Base-by-base conservation (phyloP, 1,140 invertebrate species). In the Drosophila kurseongensis region DNA sequence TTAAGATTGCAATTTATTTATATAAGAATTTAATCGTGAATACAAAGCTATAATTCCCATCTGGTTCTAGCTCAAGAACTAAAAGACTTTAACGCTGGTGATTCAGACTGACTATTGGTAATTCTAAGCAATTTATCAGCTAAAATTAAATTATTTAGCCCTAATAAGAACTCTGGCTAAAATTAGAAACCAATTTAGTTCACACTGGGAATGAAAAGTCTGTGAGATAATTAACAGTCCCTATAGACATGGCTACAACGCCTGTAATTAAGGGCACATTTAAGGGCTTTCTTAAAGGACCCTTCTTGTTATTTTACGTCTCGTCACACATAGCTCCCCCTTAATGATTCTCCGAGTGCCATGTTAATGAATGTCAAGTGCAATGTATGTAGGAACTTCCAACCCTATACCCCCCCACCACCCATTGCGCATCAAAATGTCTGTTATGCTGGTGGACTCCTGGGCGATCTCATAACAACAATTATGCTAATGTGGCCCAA, bases 401-500 rank as follows among this genome's bases (percentile, higher is more conserved):
- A 63, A 14, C 27, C 14, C 57, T 13, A 23, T 36, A 23, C 23
- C 23, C 47, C 16, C 41, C 32, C 56, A 7, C 38, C 8, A 32
- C 23, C 23, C 23, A 23, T 23, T 23, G 0, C 23, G 23, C 23
- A 35, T 35, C 42, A 69, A 55, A 55, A 56, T 44, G 66, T 35
- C 32, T 18, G 40, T 27, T 74, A 14, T 76, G 36, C 47, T 54
- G 23, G 27, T 14, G 29, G 56, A 58, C 77, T 77, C 77, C 77
- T 84, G 80, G 59, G 76, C 51, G 68, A 51, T 67, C 63, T 85
- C 77, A 85, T 80, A 85, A 80, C 81, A 85, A 85, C 81, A 85
- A 85, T 85, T 85, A 85, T 85, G 81, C 73, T 85, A 85, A 85
- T 85, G 81, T 80, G 41, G 77, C 77, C 81, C 81, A 80, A 71